Conservation (phyloP, 2,113 vertebrate genomes). For the Osmerus mordax region DNA sequence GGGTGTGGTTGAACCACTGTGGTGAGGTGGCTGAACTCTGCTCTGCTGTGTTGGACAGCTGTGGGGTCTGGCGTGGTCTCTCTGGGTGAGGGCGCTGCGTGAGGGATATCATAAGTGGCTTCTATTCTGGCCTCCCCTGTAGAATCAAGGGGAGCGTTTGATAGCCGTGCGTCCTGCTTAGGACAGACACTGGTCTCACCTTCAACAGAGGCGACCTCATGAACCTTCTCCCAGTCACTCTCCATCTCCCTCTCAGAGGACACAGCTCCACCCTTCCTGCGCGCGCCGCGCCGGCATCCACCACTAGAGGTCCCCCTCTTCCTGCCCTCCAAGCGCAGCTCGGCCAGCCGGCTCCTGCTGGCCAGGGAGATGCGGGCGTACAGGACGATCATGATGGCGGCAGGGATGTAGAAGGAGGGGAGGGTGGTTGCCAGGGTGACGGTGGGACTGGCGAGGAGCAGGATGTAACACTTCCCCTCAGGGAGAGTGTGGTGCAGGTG, state of each 20-base stretch:
- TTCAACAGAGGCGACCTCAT: conserved; percentile 11
- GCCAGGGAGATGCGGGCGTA: conserved; percentile 87
- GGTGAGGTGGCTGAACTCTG: conserved; percentile 63
- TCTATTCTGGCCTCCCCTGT: neutral
- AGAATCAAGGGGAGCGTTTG: conserved; percentile 43
- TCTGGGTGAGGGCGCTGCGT: conserved; percentile 15
- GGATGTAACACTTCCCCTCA: conserved; percentile 82
- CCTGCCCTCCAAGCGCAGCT: conserved; percentile 40
- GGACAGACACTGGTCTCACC: conserved; percentile 6
- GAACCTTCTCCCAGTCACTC: conserved; percentile 12
- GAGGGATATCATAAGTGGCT: too few relatives aligned
- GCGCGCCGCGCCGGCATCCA: conserved; percentile 17
- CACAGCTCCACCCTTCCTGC: conserved; percentile 12
- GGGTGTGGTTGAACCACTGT: conserved; percentile 75
- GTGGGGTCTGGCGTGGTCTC: conserved; percentile 83
- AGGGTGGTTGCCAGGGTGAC: conserved; percentile 87
- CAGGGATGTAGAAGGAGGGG: conserved; percentile 88
- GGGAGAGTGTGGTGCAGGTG: conserved; percentile 75
- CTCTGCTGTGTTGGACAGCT: conserved; percentile 38
- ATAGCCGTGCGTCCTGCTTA: conserved; percentile 47
- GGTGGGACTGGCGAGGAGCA: conserved; percentile 83
- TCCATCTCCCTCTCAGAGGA: neutral
- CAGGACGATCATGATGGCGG: conserved; percentile 84
- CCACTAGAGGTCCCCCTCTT: neutral
- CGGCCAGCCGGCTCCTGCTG: conserved; percentile 78